A percentile compares a stretch with the other conserved stretches of the same genome.
Conservation (phyloP, 2,888 invertebrate genomes). For the Pachliopta kotzebuea region DNA sequence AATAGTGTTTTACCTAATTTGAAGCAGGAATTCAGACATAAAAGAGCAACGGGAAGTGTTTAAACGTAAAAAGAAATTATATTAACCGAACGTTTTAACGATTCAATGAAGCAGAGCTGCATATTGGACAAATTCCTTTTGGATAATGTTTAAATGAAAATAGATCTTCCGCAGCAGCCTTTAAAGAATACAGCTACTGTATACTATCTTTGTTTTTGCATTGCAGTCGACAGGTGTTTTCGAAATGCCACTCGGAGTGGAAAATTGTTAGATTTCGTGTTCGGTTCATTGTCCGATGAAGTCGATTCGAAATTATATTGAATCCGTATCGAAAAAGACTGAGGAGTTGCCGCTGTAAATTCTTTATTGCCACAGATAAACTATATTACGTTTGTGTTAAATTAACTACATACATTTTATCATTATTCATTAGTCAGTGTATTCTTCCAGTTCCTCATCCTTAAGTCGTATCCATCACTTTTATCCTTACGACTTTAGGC, state of each 20-base stretch:
- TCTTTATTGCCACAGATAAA: neutral
- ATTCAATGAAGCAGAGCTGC: conserved; percentile 49
- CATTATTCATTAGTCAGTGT: no score
- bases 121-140: conserved; percentile 30
- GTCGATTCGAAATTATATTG: conserved; percentile 59
- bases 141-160: conserved; percentile 35
- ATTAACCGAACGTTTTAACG: conserved; percentile 55
- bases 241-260: conserved; percentile 62
- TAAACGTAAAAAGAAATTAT: conserved; percentile 50
- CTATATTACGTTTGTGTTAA: neutral
- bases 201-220: conserved; percentile 36
- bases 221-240: conserved; percentile 59
- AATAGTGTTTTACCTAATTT: neutral
- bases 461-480: no score
- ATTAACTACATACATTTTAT: neutral
- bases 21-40: conserved; percentile 30
- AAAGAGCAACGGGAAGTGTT: conserved; percentile 45
- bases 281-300: conserved; percentile 63
- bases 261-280: conserved; percentile 70
- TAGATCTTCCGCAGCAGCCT: conserved; percentile 35
- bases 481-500: no score
- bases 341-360: conserved; percentile 22
- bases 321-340: conserved; percentile 34
- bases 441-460: no score
- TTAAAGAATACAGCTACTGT: conserved; percentile 39